Evolutionary conservation across 2,797 vertebrate genomes (phyloP), one percentile per base, ranked within the genome.

Genomic region (Garrulus glandarius): DNA sequence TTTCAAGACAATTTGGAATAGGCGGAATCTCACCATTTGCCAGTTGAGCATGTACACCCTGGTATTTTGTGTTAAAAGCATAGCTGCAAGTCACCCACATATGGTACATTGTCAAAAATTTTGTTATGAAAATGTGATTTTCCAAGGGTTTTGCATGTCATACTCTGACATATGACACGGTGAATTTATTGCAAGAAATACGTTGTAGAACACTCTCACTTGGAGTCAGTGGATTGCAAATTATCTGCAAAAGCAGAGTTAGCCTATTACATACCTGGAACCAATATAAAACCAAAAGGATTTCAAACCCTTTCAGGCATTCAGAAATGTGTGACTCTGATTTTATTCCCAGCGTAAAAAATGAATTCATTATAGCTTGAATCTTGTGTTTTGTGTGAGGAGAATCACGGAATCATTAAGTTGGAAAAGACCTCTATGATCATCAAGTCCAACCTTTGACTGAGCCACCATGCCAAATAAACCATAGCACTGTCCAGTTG

Each of bases 361-460:
- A 76, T 26, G 7, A 89, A 83, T 93, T 92, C 70, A 55, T 93
- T 89, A 79, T 29, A 63, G 10, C 20, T 95, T 77, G n/a, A 95
- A 91, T 93, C 11, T 84, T 93, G n/a, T 60, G 39, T 87, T 96
- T 89, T 29, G 8, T 60, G 81, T 53, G 10, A 94, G 70, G 8
- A 18, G 5, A 61, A 75, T 32, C 10, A 32, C 4, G 27, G 27
- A 75, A 75, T 15, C 32, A n/a, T 24, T 61, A 43, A 43, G 6
- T 9, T 63, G 32, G 23, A 69, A 69, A 63, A 76, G 9, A 50
- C 9, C 13, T 64, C 9, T 29, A 44, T 15, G 11, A 52, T 37
- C 27, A 57, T 46, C 4, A 26, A 76, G 23, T 34, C 8, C 29
- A 50, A 14, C 14, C 20, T 50, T 44, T 44, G 49, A 30, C 23